These are phyloP conservation scores for Lepeophtheirus nordmannii DNA, from an alignment of 2,888 invertebrate species.

Conservation along the genomic window DNA sequence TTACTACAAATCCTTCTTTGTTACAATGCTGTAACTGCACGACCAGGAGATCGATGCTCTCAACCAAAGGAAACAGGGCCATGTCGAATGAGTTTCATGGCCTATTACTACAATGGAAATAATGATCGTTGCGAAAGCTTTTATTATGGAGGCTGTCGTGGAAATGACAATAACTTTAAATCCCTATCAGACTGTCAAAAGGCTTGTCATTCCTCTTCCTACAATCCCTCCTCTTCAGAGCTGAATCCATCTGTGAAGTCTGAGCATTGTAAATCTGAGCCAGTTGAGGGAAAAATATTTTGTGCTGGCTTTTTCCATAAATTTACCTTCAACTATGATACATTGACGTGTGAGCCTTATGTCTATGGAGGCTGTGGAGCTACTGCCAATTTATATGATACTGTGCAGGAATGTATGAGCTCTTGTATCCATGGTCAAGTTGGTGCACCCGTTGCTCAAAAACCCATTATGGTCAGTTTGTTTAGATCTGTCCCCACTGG, in stretches of 20 bases:
- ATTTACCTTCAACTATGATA: constrained; percentile 12
- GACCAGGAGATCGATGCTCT: neutral
- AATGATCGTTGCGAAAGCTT: neutral
- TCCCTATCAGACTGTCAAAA: constrained; percentile 10
- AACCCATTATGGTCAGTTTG: neutral
- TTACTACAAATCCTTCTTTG: no score
- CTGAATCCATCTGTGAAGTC: neutral
- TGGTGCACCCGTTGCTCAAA: neutral
- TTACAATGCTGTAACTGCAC: neutral
- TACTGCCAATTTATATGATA: constrained; percentile 14
- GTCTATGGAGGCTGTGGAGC: constrained; percentile 24
- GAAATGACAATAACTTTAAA: constrained; percentile 11
- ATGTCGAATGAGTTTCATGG: neutral
- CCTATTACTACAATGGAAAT: neutral
- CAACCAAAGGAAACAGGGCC: constrained; percentile 20
- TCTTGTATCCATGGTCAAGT: constrained; percentile 8
- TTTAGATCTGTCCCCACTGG: neutral
- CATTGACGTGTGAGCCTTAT: constrained; percentile 17
- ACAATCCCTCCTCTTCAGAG: neutral
- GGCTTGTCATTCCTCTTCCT: neutral
- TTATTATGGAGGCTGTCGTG: constrained; percentile 19
- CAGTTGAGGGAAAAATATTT: neutral
- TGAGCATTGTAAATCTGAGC: neutral
- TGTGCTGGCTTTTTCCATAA: constrained; percentile 5
- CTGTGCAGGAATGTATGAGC: constrained; percentile 14